phyloP scores from a whole-genome alignment of 1,140 invertebrate species.

The Bombus soroeensis region DNA sequence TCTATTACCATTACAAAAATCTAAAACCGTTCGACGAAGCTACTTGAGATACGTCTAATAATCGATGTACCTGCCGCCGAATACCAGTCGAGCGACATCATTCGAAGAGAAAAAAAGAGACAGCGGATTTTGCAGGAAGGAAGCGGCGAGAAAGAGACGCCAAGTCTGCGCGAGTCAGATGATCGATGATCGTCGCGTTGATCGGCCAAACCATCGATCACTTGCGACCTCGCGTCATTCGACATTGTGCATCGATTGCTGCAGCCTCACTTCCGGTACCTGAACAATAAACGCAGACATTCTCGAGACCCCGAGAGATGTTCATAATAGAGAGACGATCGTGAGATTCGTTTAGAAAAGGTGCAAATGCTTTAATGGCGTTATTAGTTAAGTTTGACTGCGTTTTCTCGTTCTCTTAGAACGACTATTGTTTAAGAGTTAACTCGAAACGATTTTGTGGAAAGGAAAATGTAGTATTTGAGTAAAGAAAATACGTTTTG shows the following conservation, averaged over 20 bases:
- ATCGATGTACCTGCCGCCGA: conserved; percentile 60
- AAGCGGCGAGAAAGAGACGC: conserved; percentile 31
- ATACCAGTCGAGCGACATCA: conserved; percentile 55
- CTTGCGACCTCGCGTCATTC: conserved; percentile 56
- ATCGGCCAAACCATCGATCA: conserved; percentile 60
- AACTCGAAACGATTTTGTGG: neutral
- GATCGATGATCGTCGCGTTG: conserved; percentile 54
- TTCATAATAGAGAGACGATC: neutral
- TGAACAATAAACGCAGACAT: conserved; percentile 11
- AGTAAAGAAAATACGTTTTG: neutral
- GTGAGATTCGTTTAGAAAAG: conserved; percentile 20
- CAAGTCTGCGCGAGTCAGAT: conserved; percentile 47
- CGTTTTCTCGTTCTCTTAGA: conserved; percentile 28
- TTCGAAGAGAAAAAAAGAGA: conserved; percentile 25
- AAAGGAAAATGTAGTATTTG: neutral
- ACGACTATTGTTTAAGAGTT: neutral
- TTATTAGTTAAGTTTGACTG: conserved; percentile 76
- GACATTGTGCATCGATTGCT: conserved; percentile 24
- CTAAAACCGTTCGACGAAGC: conserved; percentile 18
- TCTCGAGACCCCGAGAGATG: neutral
- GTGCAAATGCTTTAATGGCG: conserved; percentile 75
- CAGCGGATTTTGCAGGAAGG: conserved; percentile 17
- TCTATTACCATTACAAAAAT: conserved; percentile 36
- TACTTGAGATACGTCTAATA: conserved; percentile 43
- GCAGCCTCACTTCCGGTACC: conserved; percentile 53